These are phyloP conservation scores for Neotoxoptera formosana DNA, from an alignment of 1,140 invertebrate species.

Conservation along the genomic window DNA sequence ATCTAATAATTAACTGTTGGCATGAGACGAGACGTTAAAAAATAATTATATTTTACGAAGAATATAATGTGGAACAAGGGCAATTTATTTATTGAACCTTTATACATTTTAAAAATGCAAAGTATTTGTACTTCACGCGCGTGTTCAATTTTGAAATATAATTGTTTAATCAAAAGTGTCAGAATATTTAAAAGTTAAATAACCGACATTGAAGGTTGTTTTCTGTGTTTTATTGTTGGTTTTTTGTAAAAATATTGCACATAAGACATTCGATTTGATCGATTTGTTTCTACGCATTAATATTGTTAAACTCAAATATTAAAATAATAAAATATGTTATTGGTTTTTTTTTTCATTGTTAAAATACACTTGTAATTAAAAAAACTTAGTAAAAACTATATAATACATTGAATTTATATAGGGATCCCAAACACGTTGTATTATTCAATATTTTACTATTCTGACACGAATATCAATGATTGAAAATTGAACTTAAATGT, in stretches of 20 bases:
- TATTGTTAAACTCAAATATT: neutral
- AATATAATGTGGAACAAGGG: neutral
- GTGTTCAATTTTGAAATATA: neutral
- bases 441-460: neutral
- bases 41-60: constrained; percentile 10
- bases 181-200: neutral
- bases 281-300: neutral
- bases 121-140: neutral
- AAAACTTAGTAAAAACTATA: too few species aligned
- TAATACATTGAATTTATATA: neutral
- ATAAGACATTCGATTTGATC: neutral
- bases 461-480: neutral
- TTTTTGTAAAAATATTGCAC: neutral
- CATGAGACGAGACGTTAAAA: neutral
- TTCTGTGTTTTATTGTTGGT: neutral
- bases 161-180: neutral
- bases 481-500: neutral
- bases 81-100: neutral
- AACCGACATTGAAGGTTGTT: neutral
- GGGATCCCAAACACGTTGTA: neutral
- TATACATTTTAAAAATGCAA: neutral
- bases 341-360: too few species aligned
- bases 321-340: too few species aligned
- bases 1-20: constrained; percentile 9
- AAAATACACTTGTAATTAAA: neutral